These are phyloP conservation scores for Prenolepis imparis DNA, from an alignment of 2,888 invertebrate genomes.

Conservation along the genomic window DNA sequence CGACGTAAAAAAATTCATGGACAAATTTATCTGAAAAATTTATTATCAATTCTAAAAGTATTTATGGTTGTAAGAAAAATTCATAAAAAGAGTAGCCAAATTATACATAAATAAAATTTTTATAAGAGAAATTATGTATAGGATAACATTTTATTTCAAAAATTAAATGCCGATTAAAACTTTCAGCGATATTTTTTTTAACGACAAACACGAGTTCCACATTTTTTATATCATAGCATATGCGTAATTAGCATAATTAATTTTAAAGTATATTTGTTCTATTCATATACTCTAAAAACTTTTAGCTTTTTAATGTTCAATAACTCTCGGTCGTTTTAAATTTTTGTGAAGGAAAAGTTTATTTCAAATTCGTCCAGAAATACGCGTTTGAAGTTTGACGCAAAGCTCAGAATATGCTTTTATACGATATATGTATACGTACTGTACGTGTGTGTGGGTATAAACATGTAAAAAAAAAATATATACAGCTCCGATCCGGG, in stretches of 20 bases:
- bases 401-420: background rate
- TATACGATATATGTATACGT: background rate
- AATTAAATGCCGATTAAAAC: background rate
- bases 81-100: background rate
- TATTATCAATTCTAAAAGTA: background rate
- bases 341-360: conserved; percentile 5
- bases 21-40: background rate
- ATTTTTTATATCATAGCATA: background rate
- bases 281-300: background rate
- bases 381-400: background rate
- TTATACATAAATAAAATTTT: background rate
- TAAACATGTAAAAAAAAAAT: background rate
- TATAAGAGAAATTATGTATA: background rate
- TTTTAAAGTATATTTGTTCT: conserved; percentile 29
- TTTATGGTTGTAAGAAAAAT: background rate
- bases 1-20: background rate
- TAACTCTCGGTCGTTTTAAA: conserved; percentile 14
- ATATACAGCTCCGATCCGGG: conserved; percentile 27
- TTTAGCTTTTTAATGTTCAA: background rate
- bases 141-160: background rate
- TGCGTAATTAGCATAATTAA: conserved; percentile 2
- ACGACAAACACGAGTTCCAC: background rate
- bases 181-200: background rate
- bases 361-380: background rate
- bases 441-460: background rate